Conservation (phyloP, 1,140 invertebrate species). For the Pinna nobilis region DNA sequence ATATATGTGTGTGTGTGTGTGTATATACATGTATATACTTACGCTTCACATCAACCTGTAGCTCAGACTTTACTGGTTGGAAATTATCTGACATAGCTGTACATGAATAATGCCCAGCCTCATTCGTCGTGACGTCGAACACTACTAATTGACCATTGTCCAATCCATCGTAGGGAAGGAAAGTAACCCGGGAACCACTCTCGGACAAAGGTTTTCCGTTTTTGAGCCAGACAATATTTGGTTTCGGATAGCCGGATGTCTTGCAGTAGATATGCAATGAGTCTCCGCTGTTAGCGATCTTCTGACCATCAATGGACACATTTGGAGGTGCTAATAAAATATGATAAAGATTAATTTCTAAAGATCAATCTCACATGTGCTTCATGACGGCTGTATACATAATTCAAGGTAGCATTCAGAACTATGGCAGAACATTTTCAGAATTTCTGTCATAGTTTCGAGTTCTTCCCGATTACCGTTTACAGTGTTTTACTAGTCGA, state of each 20-base stretch:
- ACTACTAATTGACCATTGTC: slow-evolving; percentile 38
- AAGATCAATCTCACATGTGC: not conserved
- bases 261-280: slow-evolving; percentile 41
- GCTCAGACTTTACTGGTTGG: not conserved
- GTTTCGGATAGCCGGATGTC: slow-evolving; percentile 27
- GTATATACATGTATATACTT: too few species aligned
- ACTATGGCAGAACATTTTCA: too few species aligned
- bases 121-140: slow-evolving; percentile 14
- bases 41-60: slow-evolving; percentile 22
- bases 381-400: too few species aligned
- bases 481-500: too few species aligned
- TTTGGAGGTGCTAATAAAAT: slow-evolving; percentile 10
- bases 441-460: too few species aligned
- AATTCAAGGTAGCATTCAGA: too few species aligned
- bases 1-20: too few species aligned
- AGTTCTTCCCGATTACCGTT: too few species aligned
- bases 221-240: slow-evolving; percentile 28
- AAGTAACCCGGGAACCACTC: not conserved
- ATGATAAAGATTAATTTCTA: not conserved
- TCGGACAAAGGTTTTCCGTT: slow-evolving; percentile 2
- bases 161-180: slow-evolving; percentile 13
- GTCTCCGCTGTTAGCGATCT: slow-evolving; percentile 15
- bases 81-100: not conserved
- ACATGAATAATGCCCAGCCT: slow-evolving; percentile 27
- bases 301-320: slow-evolving; percentile 22